Percentiles rank a stretch among this genome's conserved stretches.
Conservation (phyloP, 2,797 vertebrate species). For the Pangasius larnaudii region DNA sequence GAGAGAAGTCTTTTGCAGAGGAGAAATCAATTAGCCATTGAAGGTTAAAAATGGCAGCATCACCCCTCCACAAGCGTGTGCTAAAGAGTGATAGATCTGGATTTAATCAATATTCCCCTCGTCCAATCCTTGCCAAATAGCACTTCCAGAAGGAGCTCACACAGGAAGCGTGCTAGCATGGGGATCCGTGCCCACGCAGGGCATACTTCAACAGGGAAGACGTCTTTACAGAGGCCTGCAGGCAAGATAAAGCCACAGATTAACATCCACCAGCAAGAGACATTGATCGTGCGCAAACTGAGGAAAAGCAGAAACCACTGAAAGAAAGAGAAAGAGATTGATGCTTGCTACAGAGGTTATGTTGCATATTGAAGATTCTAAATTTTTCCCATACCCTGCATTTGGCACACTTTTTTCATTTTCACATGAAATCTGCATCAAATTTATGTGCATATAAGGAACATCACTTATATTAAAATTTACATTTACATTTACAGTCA, state of each 20-base stretch:
- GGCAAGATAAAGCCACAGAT: conserved; percentile 53
- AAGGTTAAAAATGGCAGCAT: conserved; percentile 70
- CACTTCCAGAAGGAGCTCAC: conserved; percentile 40
- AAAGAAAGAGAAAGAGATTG: background rate
- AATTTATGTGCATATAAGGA: no score
- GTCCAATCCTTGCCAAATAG: conserved; percentile 39
- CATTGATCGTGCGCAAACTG: conserved; percentile 49
- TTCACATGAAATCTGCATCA: background rate
- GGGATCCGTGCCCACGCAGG: conserved; percentile 11
- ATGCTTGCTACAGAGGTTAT: background rate
- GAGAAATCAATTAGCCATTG: conserved; percentile 77
- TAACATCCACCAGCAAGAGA: conserved; percentile 49
- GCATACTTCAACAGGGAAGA: conserved; percentile 35
- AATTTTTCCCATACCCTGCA: background rate
- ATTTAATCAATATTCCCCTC: conserved; percentile 51
- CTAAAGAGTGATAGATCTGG: conserved; percentile 55
- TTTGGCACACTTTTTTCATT: background rate
- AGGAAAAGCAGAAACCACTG: conserved; percentile 31
- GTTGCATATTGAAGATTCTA: background rate
- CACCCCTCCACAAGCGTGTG: conserved; percentile 62
- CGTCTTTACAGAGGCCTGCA: conserved; percentile 23
- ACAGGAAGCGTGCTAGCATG: background rate
- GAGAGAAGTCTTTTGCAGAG: conserved; percentile 64
- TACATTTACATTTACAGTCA: background rate
- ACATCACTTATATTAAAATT: background rate